Evolutionary conservation across 2,888 invertebrate genomes (phyloP), one percentile per base, ranked within the genome.

Genomic region (Hydriomena furcata): DNA sequence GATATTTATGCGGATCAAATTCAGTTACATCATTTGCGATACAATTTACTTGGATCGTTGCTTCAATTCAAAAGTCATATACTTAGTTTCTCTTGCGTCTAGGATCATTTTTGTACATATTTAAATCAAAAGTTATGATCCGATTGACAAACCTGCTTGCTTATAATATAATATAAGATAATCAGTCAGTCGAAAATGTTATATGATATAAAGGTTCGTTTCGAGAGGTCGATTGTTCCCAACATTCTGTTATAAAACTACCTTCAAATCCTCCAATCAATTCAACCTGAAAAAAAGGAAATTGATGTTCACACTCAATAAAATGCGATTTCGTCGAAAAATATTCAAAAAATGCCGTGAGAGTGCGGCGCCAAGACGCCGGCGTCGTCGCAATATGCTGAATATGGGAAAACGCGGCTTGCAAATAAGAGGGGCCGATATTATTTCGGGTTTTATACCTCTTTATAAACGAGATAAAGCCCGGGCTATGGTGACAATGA

Each of bases 371-470:
- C 50, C 57, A 24, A 53, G 62, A 40, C 52, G 44, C 60, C 64
- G n/a, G n/a, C n/a, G 61, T 62, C 49, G 58, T 32, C 46, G 52
- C 60, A 66, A 66, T 52, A 60, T 57, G 71, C 71, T 67, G 68
- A 37, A 36, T 46, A 46, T 52, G 46, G 45, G 43, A 58, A 48
- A 43, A 54, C 48, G 52, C 55, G 54, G 40, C 55, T 65, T 60
- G 61, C 58, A 68, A 71, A 63, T 63, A 68, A 50, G 36, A 61
- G 53, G n/a, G 60, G 51, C 46, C 34, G 51, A 57, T 60, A 65
- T 70, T 70, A 68, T 70, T 65, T 67, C 54, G 65, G 63, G 60
- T 57, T 64, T 62, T 46, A 65, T 63, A 52, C 55, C 58, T 42
- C 60, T 67, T 68, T 60, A 65, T 61, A 66, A 66, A 68, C 57